Base-by-base conservation (phyloP, 2,888 invertebrate species). In the Herminia tarsipennalis region DNA sequence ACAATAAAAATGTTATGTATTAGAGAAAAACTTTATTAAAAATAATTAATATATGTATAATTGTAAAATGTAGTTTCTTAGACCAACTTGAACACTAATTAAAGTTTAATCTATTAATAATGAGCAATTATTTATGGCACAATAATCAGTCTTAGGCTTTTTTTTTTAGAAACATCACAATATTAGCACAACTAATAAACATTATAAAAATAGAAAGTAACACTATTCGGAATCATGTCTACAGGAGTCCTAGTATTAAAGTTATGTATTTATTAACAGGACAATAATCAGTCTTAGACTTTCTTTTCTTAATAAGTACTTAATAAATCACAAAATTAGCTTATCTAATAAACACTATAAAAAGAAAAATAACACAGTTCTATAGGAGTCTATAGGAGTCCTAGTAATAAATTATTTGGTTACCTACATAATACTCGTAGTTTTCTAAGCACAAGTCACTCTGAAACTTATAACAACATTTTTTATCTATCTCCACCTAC, bases 11-110 rank as follows among this genome's bases (percentile, higher is more conserved):
- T 14, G 13, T 5, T 28, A 28, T 28, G 28, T n/a, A 28, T 28
- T 5, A 18, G 18, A 28, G 13, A 28, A 28, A 28, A 28, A 14
- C 28, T 28, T 28, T 28, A 28, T 28, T 25, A 25, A 25, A 25
- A 25, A 9, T 9, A 25, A 25, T 9, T 25, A 10, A 25, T 18
- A 3, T 18, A n/a, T n/a, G n/a, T 18, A 18, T 25, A n/a, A 25
- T 25, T 25, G 9, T 10, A 10, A 25, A 10, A n/a, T n/a, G n/a
- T n/a, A n/a, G n/a, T n/a, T n/a, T n/a, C n/a, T n/a, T n/a, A n/a
- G n/a, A n/a, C n/a, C n/a, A n/a, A 9, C 3, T 24, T 24, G 3
- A 24, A 24, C 24, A 24, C 3, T 9, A 24, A n/a, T 24, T 9
- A 24, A 24, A 24, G 1, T 9, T 24, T 24, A 24, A 24, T n/a